phyloP scores from a whole-genome alignment of 2,113 vertebrate species.

The Myotis yumanensis region DNA sequence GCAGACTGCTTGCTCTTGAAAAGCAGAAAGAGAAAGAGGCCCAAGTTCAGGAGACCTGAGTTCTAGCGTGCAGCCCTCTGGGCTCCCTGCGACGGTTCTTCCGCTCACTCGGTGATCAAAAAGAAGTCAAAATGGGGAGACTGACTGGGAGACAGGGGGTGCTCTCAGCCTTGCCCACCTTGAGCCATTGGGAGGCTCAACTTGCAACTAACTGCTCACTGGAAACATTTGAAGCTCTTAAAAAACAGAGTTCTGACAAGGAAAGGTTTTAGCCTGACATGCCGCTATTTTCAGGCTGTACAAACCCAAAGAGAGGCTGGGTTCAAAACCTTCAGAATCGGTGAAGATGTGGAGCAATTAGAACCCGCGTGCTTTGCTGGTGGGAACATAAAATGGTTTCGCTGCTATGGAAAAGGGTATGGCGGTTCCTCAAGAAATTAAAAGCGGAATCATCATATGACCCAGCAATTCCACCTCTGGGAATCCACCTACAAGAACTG shows the following conservation, averaged over 20 bases:
- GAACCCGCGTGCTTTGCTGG: background rate
- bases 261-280: background rate
- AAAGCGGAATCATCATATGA: background rate
- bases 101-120: too few relatives aligned
- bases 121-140: background rate
- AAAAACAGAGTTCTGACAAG: background rate
- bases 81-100: background rate
- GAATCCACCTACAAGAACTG: background rate
- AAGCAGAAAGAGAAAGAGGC: background rate
- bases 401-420: fast-evolving
- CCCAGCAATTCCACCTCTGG: background rate
- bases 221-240: background rate
- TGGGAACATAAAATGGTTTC: background rate
- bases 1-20: background rate
- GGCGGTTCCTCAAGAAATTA: background rate
- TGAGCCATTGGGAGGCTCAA: too few relatives aligned
- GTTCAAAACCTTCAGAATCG: background rate
- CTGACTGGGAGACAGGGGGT: background rate
- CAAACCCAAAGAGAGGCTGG: background rate
- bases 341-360: background rate
- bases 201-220: background rate
- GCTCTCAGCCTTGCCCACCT: background rate
- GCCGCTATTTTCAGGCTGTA: background rate
- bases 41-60: background rate
- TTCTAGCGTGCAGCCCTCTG: background rate